phyloP scores from a whole-genome alignment of 1,140 invertebrate species.

The Lerema accius region DNA sequence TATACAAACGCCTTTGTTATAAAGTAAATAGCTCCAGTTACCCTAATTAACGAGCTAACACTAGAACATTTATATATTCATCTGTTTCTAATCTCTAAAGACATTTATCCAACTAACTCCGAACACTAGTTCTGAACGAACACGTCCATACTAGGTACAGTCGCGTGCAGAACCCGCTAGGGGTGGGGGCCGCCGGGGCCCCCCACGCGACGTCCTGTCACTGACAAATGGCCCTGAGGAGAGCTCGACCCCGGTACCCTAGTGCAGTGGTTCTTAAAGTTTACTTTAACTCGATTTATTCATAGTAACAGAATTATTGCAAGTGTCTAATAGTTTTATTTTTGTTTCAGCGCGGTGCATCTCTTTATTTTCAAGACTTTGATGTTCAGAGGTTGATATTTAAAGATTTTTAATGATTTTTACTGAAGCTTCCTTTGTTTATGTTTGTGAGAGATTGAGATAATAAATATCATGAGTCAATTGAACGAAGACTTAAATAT shows the following conservation, averaged over 20 bases:
- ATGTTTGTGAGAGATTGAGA: too few species aligned
- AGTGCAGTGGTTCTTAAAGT: conserved; percentile 3
- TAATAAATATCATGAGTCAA: too few species aligned
- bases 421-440: too few species aligned
- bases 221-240: conserved; percentile 79
- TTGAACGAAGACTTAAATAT: too few species aligned
- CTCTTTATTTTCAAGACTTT: too few species aligned
- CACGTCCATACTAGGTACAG: conserved; percentile 55
- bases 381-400: too few species aligned
- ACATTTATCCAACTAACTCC: conserved; percentile 17
- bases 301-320: too few species aligned
- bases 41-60: not conserved
- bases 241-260: conserved; percentile 73
- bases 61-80: not conserved
- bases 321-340: too few species aligned
- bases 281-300: not conserved
- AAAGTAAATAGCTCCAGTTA: not conserved
- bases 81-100: conserved; percentile 22
- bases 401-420: too few species aligned
- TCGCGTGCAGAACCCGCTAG: conserved; percentile 51
- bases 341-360: too few species aligned
- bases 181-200: conserved; percentile 41
- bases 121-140: conserved; percentile 49
- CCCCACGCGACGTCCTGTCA: conserved; percentile 72
- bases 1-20: not conserved